Conservation (phyloP, 2,888 invertebrate species). For the Apamea sordens region DNA sequence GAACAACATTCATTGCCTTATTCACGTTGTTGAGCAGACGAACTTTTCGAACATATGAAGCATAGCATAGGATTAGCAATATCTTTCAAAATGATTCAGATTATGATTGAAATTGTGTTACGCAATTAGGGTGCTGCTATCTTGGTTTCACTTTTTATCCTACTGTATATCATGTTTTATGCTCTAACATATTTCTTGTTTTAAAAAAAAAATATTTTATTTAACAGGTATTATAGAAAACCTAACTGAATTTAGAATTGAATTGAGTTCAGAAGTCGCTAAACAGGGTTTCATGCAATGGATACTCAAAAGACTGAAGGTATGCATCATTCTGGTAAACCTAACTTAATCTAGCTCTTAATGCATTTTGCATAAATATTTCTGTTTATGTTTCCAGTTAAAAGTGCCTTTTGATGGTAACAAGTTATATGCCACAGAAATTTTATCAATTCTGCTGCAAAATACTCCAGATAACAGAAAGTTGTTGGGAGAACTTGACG, state of each 20-base stretch:
- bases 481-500: constrained; percentile 97
- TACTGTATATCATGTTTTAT: background rate
- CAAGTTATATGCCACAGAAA: constrained; percentile 98
- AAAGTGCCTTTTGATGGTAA: constrained; percentile 98
- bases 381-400: constrained; percentile 77
- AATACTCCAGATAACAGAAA: constrained; percentile 95
- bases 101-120: background rate
- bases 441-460: constrained; percentile 98
- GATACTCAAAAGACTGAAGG: constrained; percentile 97
- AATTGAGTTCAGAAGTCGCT: constrained; percentile 95
- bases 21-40: background rate
- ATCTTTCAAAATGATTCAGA: background rate
- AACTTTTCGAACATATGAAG: background rate
- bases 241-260: constrained; percentile 96
- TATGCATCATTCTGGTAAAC: constrained; percentile 67
- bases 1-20: background rate
- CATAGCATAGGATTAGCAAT: background rate
- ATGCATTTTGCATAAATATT: background rate
- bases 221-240: constrained; percentile 97
- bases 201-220: background rate
- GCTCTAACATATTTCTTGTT: background rate
- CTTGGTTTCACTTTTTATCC: background rate
- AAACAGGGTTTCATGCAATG: constrained; percentile 97
- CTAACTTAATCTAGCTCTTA: background rate
- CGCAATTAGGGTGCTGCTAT: background rate